Conservation (phyloP, 2,888 invertebrate species). For the Hemistola chrysoprasaria region DNA sequence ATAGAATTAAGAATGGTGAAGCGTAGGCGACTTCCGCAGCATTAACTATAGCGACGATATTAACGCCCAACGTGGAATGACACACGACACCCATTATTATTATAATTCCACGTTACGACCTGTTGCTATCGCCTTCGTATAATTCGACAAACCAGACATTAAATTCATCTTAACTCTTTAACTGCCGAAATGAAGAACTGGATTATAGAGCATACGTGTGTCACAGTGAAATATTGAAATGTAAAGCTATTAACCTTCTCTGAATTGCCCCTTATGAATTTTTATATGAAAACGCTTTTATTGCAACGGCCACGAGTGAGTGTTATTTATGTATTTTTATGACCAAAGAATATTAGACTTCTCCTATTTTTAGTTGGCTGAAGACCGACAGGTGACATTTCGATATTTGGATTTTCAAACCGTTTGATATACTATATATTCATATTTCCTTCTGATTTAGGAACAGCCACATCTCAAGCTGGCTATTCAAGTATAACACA, state of each 20-base stretch:
- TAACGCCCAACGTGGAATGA: constrained; percentile 47
- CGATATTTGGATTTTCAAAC: neutral
- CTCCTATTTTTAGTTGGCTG: no score
- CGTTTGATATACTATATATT: no score
- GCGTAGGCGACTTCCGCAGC: constrained; percentile 63
- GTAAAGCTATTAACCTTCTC: constrained; percentile 12
- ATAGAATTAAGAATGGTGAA: constrained; percentile 48
- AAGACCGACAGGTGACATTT: no score
- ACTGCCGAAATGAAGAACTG: constrained; percentile 21
- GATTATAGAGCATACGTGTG: constrained; percentile 10
- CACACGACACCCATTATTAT: constrained; percentile 55
- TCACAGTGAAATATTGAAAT: constrained; percentile 16
- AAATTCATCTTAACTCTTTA: constrained; percentile 24
- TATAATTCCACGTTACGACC: constrained; percentile 46
- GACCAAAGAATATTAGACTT: no score
- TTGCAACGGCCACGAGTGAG: no score
- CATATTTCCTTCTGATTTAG: no score
- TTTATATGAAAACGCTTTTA: constrained; percentile 12
- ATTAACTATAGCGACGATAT: constrained; percentile 43
- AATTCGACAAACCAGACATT: constrained; percentile 20
- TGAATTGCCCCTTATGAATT: constrained; percentile 11
- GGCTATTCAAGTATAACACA: no score
- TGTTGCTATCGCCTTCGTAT: constrained; percentile 20
- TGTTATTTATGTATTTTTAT: no score
- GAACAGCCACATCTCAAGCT: no score